Evolutionary conservation across 2,113 vertebrate genomes (phyloP).

Genomic region (Stercorarius parasiticus): DNA sequence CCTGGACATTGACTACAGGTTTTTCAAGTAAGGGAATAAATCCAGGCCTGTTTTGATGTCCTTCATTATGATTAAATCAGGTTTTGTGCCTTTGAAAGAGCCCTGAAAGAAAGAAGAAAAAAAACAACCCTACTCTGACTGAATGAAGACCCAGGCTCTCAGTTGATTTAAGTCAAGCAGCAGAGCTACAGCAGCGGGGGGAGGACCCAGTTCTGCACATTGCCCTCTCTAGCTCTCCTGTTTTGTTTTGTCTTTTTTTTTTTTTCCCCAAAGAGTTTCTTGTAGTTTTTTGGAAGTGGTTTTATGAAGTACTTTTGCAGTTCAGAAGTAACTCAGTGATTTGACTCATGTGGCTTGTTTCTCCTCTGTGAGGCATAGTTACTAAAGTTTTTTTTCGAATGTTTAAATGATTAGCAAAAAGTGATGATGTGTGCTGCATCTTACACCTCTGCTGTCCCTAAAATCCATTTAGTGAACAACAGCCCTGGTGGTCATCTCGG

Average conservation of each 20-base stretch:
- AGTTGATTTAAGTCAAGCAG: background rate
- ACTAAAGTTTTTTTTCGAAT: background rate
- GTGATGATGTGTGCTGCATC: background rate
- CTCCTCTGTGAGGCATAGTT: background rate
- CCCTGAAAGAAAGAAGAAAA: background rate
- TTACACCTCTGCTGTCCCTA: background rate
- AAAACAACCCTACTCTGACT: background rate
- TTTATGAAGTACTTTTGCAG: background rate
- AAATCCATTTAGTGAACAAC: constrained; percentile 49
- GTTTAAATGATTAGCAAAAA: constrained; percentile 29
- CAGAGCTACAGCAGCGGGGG: background rate
- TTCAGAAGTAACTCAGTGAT: constrained; percentile 2
- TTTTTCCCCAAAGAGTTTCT: background rate
- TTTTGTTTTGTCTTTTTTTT: background rate
- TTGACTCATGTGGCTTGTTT: background rate
- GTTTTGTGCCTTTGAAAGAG: background rate
- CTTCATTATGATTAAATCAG: background rate
- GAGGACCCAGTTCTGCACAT: background rate
- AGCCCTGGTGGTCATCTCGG: constrained; percentile 1
- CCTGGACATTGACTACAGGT: background rate
- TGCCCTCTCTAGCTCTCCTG: background rate
- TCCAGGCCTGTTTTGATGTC: background rate
- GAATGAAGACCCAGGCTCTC: background rate
- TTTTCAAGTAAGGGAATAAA: background rate
- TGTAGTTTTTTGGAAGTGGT: background rate